Percentiles rank a stretch among this genome's conserved stretches.
Conservation (phyloP, 2,797 vertebrate species). For the Odontamblyopus lacepedii region DNA sequence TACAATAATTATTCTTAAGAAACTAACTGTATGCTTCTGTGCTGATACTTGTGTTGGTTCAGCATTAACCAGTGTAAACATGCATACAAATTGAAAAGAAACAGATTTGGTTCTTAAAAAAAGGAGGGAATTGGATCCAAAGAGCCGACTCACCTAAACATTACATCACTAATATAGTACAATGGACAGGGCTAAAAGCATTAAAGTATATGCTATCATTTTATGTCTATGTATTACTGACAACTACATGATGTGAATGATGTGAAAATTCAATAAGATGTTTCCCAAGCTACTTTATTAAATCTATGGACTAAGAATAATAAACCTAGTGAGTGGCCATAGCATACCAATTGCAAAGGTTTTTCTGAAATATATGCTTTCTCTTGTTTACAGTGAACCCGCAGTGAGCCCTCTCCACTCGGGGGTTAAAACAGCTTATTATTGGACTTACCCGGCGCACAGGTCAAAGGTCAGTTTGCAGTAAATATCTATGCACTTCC, state of each 20-base stretch:
- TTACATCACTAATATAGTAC: too few species aligned
- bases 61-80: too few species aligned
- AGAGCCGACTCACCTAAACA: too few species aligned
- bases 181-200: too few species aligned
- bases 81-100: too few species aligned
- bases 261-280: neutral
- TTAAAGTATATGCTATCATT: too few species aligned
- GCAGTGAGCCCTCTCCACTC: neutral
- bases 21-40: too few species aligned
- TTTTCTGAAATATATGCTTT: neutral
- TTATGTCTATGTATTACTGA: too few species aligned
- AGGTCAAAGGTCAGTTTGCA: slow-evolving; percentile 44
- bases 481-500: slow-evolving; percentile 15
- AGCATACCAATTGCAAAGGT: neutral
- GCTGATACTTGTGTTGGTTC: too few species aligned
- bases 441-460: slow-evolving; percentile 27
- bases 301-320: neutral
- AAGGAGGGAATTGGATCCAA: too few species aligned
- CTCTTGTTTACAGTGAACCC: slow-evolving; percentile 3
- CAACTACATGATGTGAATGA: neutral
- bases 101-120: too few species aligned
- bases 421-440: slow-evolving; percentile 29
- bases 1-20: too few species aligned
- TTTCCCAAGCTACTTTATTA: neutral
- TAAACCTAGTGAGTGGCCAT: neutral